These are phyloP conservation scores for Drosophila watanabei DNA, from an alignment of 1,140 invertebrate genomes.

Conservation along the genomic window DNA sequence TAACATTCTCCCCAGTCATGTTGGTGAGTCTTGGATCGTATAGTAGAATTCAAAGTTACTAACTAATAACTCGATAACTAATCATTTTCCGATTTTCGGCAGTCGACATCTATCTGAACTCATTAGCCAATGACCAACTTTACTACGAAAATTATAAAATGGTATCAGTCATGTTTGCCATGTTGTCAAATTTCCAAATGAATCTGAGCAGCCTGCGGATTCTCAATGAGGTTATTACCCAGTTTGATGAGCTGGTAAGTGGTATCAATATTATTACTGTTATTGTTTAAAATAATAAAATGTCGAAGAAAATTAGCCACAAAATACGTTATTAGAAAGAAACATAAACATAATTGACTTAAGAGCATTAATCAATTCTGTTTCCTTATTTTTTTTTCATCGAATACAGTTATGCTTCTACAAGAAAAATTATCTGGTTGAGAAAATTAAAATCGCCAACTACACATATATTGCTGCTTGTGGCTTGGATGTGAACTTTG, in stretches of 20 bases:
- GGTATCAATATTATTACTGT: neutral
- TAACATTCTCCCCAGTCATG: slow-evolving; percentile 94
- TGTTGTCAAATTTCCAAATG: slow-evolving; percentile 91
- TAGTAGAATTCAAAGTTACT: neutral
- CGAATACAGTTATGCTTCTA: slow-evolving; percentile 34
- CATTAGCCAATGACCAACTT: slow-evolving; percentile 90
- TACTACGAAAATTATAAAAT: slow-evolving; percentile 94
- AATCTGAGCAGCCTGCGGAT: slow-evolving; percentile 90
- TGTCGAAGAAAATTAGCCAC: too few relatives aligned
- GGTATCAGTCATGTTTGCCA: slow-evolving; percentile 96
- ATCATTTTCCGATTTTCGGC: slow-evolving; percentile 26
- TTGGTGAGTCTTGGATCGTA: slow-evolving; percentile 88
- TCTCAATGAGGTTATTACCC: slow-evolving; percentile 95
- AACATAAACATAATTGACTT: too few relatives aligned
- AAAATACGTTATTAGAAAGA: too few relatives aligned
- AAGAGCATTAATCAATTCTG: too few relatives aligned
- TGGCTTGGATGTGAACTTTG: slow-evolving; percentile 88
- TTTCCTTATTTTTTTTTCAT: neutral
- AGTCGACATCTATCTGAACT: slow-evolving; percentile 92
- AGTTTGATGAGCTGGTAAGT: slow-evolving; percentile 90
- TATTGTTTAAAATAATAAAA: neutral
- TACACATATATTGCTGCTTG: slow-evolving; percentile 98
- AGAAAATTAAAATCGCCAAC: slow-evolving; percentile 97
- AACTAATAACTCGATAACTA: neutral
- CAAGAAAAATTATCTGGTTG: slow-evolving; percentile 78